Conservation (phyloP, 2,797 vertebrate species). For the Salarias fasciatus region DNA sequence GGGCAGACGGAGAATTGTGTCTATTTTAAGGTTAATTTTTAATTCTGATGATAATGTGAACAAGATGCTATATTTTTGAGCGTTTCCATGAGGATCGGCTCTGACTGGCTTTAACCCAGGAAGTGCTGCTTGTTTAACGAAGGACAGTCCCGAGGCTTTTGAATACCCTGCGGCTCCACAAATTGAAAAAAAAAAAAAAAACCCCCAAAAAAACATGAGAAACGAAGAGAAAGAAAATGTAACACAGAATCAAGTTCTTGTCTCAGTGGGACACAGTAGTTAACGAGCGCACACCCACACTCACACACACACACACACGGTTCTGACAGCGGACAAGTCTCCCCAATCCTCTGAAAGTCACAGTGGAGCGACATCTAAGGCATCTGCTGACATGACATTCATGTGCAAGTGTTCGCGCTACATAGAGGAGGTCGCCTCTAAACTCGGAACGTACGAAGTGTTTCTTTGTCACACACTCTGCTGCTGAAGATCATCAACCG, state of each 20-base stretch:
- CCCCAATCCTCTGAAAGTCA: background rate
- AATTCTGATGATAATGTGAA: too few species aligned
- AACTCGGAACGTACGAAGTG: constrained; percentile 34
- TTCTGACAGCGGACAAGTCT: too few species aligned
- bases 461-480: constrained; percentile 14
- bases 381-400: constrained; percentile 40
- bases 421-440: background rate
- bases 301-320: background rate
- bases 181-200: too few species aligned
- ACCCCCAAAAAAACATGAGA: constrained; percentile 1
- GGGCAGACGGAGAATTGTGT: too few species aligned
- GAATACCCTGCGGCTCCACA: constrained; percentile 32
- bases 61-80: too few species aligned
- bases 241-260: background rate
- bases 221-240: constrained; percentile 3
- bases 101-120: too few species aligned
- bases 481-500: constrained; percentile 32
- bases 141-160: constrained; percentile 30
- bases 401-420: constrained; percentile 42
- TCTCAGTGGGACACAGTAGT: background rate
- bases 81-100: too few species aligned
- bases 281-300: constrained; percentile 9
- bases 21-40: too few species aligned
- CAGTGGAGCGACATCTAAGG: constrained; percentile 47
- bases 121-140: too few species aligned